phyloP scores from a whole-genome alignment of 2,888 invertebrate genomes.

The Catocala nupta region DNA sequence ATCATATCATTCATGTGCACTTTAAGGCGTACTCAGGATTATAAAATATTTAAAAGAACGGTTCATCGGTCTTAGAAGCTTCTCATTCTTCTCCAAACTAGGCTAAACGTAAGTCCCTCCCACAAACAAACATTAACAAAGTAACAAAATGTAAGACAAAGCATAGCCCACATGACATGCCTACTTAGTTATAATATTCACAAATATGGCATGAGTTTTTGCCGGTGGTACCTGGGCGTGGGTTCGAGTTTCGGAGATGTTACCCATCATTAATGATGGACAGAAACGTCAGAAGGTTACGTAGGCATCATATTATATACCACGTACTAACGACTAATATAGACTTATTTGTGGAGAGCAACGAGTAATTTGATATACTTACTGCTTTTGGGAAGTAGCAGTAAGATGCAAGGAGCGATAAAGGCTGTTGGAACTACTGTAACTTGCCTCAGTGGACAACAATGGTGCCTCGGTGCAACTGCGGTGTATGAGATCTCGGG shows the following conservation, averaged over 20 bases:
- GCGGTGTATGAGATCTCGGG: no score
- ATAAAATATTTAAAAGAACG: no score
- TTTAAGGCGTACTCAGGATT: no score
- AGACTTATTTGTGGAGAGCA: neutral
- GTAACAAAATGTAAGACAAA: constrained; percentile 16
- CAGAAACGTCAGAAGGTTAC: constrained; percentile 14
- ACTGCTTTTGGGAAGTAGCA: neutral
- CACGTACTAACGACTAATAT: no score
- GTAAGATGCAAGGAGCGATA: no score
- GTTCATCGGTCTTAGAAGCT: neutral
- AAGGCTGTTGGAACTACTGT: no score
- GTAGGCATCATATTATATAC: constrained; percentile 6
- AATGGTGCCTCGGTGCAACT: no score
- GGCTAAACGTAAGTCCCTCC: constrained; percentile 14
- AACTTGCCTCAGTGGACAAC: no score
- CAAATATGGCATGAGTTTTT: constrained; percentile 44
- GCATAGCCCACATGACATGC: constrained; percentile 29
- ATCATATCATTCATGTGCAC: no score
- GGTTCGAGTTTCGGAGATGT: constrained; percentile 42
- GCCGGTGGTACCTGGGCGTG: constrained; percentile 39
- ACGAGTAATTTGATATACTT: constrained; percentile 3
- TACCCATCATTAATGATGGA: constrained; percentile 46
- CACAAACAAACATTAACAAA: constrained; percentile 21
- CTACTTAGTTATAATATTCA: constrained; percentile 41
- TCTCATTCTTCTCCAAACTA: constrained; percentile 3